Percentiles rank a stretch among this genome's conserved stretches.
These are phyloP conservation scores for Cyprinus carpio DNA, from an alignment of 2,113 vertebrate genomes.

Conservation along the genomic window DNA sequence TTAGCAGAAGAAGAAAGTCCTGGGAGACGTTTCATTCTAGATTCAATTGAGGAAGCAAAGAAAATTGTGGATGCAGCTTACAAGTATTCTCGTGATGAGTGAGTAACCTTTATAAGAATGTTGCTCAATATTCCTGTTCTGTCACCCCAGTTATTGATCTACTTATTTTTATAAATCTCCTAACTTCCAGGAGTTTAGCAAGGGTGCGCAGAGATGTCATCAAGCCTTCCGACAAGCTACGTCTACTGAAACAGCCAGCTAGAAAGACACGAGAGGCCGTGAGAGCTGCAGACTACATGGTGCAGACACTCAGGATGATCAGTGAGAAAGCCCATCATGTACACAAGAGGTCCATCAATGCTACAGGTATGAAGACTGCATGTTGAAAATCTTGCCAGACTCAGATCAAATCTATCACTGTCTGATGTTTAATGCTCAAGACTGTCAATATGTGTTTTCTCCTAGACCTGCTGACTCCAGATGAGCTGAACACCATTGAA, in stretches of 20 bases:
- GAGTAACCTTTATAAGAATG: constrained; percentile 51
- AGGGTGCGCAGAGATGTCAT: constrained; percentile 68
- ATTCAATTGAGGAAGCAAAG: constrained; percentile 79
- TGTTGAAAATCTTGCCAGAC: neutral
- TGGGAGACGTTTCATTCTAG: constrained; percentile 65
- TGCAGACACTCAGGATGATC: constrained; percentile 80
- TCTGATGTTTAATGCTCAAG: neutral
- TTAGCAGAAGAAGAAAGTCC: constrained; percentile 55
- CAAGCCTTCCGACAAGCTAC: constrained; percentile 78
- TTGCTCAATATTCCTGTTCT: neutral
- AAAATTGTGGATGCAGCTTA: constrained; percentile 82
- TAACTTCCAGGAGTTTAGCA: constrained; percentile 77
- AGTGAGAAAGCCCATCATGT: constrained; percentile 67
- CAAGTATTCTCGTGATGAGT: constrained; percentile 75
- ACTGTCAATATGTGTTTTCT: neutral
- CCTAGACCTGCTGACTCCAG: constrained; percentile 77
- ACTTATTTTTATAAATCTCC: neutral
- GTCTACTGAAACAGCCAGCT: constrained; percentile 84
- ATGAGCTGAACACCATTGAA: constrained; percentile 72
- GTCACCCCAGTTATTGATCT: neutral
- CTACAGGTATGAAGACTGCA: constrained; percentile 75
- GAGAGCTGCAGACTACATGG: constrained; percentile 83
- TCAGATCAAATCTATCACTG: neutral
- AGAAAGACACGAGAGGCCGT: constrained; percentile 70
- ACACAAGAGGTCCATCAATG: constrained; percentile 78